These are phyloP conservation scores for Pseudochirops cupreus DNA, from an alignment of 2,797 vertebrate genomes.

Conservation along the genomic window DNA sequence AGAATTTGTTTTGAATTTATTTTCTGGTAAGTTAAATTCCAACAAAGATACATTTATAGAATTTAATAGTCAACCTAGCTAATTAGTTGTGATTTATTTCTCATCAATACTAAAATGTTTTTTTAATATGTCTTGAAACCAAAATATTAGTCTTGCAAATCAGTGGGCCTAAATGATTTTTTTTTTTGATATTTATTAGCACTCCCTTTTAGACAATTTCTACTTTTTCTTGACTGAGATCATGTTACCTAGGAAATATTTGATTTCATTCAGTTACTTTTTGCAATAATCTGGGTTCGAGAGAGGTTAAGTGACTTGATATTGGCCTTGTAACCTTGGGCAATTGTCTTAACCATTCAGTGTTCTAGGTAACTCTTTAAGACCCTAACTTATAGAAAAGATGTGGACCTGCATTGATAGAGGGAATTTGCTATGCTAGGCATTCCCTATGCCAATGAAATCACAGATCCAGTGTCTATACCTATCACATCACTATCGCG, in stretches of 20 bases:
- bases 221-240: not conserved
- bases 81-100: constrained; percentile 18
- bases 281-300: not conserved
- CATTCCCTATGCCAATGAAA: not conserved
- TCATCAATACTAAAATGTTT: constrained; percentile 1
- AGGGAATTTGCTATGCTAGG: not conserved
- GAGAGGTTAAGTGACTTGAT: not conserved
- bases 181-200: not conserved
- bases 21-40: constrained; percentile 11
- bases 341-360: not conserved
- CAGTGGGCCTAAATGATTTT: constrained; percentile 26
- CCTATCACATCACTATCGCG: not conserved
- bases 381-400: not conserved
- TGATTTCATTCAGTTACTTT: constrained; percentile 43
- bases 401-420: not conserved
- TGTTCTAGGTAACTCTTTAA: not conserved
- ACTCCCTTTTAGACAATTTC: constrained; percentile 10
- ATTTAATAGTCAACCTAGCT: not conserved
- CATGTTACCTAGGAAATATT: constrained; percentile 6
- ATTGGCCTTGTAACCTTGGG: not conserved
- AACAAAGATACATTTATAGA: constrained; percentile 7
- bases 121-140: not conserved
- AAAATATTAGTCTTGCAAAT: constrained; percentile 22
- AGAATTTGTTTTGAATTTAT: constrained; percentile 35
- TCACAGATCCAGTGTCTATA: not conserved